Conservation (phyloP, 2,888 invertebrate genomes). For the Dryomyza anilis region DNA sequence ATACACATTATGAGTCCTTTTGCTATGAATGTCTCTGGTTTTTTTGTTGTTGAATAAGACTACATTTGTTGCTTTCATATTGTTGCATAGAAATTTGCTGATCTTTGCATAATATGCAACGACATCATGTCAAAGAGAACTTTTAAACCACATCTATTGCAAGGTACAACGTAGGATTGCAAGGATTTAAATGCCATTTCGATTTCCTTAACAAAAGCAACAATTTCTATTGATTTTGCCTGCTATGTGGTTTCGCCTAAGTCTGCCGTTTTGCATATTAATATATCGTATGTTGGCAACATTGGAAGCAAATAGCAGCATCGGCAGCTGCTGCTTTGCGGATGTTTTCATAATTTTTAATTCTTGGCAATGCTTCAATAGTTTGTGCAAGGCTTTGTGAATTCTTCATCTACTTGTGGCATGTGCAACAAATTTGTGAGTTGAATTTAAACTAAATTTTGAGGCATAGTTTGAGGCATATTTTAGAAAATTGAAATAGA, state of each 20-base stretch:
- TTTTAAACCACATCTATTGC: not conserved
- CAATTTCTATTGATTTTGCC: not conserved
- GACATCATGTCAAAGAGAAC: not conserved
- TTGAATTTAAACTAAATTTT: no score
- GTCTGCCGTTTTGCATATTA: not conserved
- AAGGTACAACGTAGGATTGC: not conserved
- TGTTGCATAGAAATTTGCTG: not conserved
- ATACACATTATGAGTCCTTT: no score
- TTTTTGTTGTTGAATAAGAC: not conserved
- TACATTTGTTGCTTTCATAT: constrained; percentile 4
- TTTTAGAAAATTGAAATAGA: no score
- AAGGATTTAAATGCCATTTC: not conserved
- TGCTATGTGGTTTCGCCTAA: not conserved
- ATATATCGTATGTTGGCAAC: not conserved
- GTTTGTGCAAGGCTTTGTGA: no score
- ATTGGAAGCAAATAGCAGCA: not conserved
- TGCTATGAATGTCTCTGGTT: not conserved
- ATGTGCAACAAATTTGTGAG: no score
- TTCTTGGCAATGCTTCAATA: not conserved
- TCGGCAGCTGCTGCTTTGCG: constrained; percentile 1
- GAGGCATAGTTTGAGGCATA: no score
- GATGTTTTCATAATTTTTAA: not conserved
- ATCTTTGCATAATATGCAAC: constrained; percentile 1
- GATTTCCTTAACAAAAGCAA: not conserved
- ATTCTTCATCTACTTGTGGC: no score